Evolutionary conservation across 2,113 vertebrate genomes (phyloP).

Genomic region (Nycticryphes semicollaris): DNA sequence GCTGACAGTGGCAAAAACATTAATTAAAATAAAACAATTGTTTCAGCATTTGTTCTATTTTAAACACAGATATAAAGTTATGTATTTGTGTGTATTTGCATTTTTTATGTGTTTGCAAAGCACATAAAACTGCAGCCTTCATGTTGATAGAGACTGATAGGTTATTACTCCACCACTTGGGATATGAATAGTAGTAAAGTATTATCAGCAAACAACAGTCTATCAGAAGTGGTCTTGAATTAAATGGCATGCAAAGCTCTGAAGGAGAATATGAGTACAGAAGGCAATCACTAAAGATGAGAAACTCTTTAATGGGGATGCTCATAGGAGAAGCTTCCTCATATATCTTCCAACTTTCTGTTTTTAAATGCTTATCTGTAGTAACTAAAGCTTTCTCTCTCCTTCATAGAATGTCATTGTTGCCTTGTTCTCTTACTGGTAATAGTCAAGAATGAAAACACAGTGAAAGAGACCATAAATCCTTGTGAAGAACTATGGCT

Average conservation of each 20-base stretch:
- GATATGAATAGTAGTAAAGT: not conserved
- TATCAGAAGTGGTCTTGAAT: conserved; percentile 3
- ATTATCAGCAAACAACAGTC: not conserved
- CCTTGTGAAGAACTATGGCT: not conserved
- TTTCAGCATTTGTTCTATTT: not conserved
- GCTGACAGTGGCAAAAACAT: not conserved
- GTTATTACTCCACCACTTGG: not conserved
- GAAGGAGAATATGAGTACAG: not conserved
- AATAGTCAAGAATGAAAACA: not conserved
- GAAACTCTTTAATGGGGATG: not conserved
- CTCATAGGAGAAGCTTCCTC: not conserved
- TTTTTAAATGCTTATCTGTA: not conserved
- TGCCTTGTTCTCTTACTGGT: not conserved
- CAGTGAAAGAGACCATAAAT: not conserved
- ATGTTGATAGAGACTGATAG: not conserved
- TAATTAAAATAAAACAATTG: not conserved
- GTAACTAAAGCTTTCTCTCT: not conserved
- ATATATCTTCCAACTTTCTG: not conserved
- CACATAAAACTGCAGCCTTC: not conserved
- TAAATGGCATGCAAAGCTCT: not conserved
- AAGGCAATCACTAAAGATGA: not conserved
- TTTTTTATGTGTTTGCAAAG: not conserved
- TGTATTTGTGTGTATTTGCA: not conserved
- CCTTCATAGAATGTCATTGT: not conserved
- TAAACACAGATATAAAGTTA: not conserved